A percentile compares a stretch with the other conserved stretches of the same genome.
phyloP scores from a whole-genome alignment of 2,113 vertebrate species.

The Brachyhypopomus occidentalis region DNA sequence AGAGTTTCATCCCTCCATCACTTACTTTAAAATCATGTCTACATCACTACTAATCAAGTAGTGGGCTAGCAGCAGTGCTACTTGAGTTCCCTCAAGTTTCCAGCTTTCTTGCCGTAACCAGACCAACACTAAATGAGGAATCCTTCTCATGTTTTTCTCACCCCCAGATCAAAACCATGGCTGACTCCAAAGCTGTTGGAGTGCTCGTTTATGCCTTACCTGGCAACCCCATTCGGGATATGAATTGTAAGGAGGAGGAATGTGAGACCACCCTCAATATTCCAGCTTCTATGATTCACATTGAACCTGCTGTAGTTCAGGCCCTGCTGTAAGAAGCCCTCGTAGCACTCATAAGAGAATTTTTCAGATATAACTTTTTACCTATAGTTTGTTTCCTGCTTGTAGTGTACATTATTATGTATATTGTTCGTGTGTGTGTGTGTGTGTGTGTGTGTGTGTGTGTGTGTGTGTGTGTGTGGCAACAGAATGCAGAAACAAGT shows the following conservation, averaged over 20 bases:
- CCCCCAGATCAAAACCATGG: conserved; percentile 73
- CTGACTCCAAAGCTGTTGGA: conserved; percentile 69
- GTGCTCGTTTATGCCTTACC: conserved; percentile 71
- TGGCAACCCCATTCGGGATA: conserved; percentile 73
- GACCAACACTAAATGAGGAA: not conserved
- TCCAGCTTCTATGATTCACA: conserved; percentile 77
- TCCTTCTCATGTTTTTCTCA: not conserved
- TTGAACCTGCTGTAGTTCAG: conserved; percentile 60
- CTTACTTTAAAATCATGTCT: too few species aligned
- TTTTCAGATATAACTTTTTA: too few species aligned
- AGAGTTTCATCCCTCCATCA: too few species aligned
- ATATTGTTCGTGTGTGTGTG: not conserved
- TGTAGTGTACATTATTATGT: too few species aligned
- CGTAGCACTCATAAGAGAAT: not conserved
- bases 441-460: not conserved
- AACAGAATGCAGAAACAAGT: conserved; percentile 65
- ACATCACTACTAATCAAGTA: not conserved
- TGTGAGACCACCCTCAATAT: conserved; percentile 65
- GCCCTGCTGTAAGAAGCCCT: conserved; percentile 62
- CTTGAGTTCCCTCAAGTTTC: not conserved
- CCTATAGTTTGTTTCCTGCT: too few species aligned
- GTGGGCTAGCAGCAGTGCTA: not conserved
- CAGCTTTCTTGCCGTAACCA: not conserved
- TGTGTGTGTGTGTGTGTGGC: conserved; percentile 30
- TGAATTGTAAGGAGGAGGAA: conserved; percentile 73